Conservation (phyloP, 1,140 invertebrate species). For the Gryllus bimaculatus region DNA sequence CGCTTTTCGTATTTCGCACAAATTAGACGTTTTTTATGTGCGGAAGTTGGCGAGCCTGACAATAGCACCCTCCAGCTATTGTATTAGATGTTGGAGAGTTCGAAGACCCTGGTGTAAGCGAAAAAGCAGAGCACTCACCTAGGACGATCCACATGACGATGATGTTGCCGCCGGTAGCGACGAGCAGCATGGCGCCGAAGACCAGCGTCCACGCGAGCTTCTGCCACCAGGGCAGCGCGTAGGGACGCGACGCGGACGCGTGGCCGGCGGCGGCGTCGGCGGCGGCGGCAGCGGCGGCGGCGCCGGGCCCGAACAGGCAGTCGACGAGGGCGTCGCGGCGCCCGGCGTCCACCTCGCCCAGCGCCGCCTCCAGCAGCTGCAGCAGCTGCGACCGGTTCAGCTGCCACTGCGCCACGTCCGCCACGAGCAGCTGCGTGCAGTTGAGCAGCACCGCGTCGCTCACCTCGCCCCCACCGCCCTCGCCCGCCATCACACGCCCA, state of each 20-base stretch:
- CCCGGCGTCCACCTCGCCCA: not conserved
- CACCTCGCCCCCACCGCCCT: not conserved
- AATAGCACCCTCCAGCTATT: no score
- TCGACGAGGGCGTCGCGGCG: not conserved
- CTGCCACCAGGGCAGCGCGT: constrained; percentile 46
- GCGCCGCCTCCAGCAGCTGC: not conserved
- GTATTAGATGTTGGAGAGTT: no score
- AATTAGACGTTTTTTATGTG: no score
- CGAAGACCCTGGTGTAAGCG: no score
- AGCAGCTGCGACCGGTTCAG: constrained; percentile 17
- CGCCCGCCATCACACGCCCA: no score
- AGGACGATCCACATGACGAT: constrained; percentile 86
- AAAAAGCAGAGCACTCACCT: constrained; percentile 45
- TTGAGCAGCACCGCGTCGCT: constrained; percentile 8
- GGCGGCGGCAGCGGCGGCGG: not conserved
- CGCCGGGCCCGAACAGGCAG: not conserved
- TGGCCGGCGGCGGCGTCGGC: not conserved
- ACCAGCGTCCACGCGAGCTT: constrained; percentile 58
- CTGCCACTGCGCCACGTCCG: constrained; percentile 8
- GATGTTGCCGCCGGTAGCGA: constrained; percentile 70
- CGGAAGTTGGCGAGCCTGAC: no score
- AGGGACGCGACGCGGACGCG: constrained; percentile 28
- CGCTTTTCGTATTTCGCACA: no score
- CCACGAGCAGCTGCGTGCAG: constrained; percentile 11
- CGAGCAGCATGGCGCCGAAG: constrained; percentile 62